Percentiles rank a stretch among this genome's conserved stretches.
Conservation (phyloP, 2,888 invertebrate species). For the Drosophila cognata region DNA sequence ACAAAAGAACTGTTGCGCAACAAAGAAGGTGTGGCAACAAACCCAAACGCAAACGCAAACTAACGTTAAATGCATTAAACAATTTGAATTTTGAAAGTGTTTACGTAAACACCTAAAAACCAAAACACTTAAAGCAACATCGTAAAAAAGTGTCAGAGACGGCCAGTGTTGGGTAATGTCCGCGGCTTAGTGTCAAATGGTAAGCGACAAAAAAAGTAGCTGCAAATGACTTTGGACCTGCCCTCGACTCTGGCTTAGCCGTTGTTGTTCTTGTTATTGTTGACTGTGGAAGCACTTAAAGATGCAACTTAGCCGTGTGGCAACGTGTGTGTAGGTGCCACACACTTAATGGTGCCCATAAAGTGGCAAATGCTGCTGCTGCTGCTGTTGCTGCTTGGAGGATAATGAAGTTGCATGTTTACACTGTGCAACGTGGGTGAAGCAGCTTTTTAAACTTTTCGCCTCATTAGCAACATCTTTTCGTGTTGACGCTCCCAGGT, state of each 20-base stretch:
- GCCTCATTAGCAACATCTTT: constrained; percentile 66
- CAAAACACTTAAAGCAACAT: constrained; percentile 37
- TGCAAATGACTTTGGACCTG: constrained; percentile 54
- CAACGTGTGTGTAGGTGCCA: constrained; percentile 74
- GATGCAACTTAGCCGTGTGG: constrained; percentile 36
- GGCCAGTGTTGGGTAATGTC: constrained; percentile 53
- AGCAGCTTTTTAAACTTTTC: constrained; percentile 18
- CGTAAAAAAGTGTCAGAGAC: constrained; percentile 40
- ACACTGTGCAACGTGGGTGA: constrained; percentile 76
- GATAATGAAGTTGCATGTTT: constrained; percentile 81
- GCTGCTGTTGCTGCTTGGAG: constrained; percentile 44
- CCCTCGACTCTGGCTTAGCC: constrained; percentile 36
- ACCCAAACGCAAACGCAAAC: not conserved
- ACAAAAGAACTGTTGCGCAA: not conserved
- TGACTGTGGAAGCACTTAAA: constrained; percentile 42
- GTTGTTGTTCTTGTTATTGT: constrained; percentile 8
- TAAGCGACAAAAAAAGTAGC: constrained; percentile 56
- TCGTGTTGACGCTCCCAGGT: constrained; percentile 69
- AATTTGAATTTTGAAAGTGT: constrained; percentile 16
- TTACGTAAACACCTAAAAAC: constrained; percentile 21
- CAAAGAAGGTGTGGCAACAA: not conserved
- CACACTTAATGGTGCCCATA: constrained; percentile 73
- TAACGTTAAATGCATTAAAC: not conserved
- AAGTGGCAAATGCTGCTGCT: constrained; percentile 42
- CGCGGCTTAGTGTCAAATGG: constrained; percentile 63